A percentile compares a stretch with the other conserved stretches of the same genome.
Conservation (phyloP, 2,113 vertebrate genomes). For the Mus musculus region GRCm39 chr2:72209501-72210000, state of each 20-base stretch:
- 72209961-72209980: slow-evolving; percentile 76
- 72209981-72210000: slow-evolving; percentile 60
- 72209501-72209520: slow-evolving; percentile 93
- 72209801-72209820: slow-evolving; percentile 91
- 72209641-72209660: slow-evolving; percentile 90
- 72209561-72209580: slow-evolving; percentile 93
- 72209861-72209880: slow-evolving; percentile 89
- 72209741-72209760: slow-evolving; percentile 91
- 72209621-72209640: slow-evolving; percentile 90
- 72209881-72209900: slow-evolving; percentile 87
- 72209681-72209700: slow-evolving; percentile 93
- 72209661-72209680: slow-evolving; percentile 92
- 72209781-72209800: slow-evolving; percentile 89
- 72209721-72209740: slow-evolving; percentile 90
- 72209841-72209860: slow-evolving; percentile 89
- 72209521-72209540: slow-evolving; percentile 95
- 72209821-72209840: slow-evolving; percentile 91
- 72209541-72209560: slow-evolving; percentile 93
- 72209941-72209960: slow-evolving; percentile 82
- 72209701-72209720: slow-evolving; percentile 91
- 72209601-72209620: slow-evolving; percentile 92
- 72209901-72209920: slow-evolving; percentile 86
- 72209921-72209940: slow-evolving; percentile 82
- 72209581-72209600: slow-evolving; percentile 93
- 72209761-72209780: slow-evolving; percentile 90